Evolutionary conservation across 2,797 vertebrate genomes (phyloP).

Genomic region (Xyrichtys novacula): DNA sequence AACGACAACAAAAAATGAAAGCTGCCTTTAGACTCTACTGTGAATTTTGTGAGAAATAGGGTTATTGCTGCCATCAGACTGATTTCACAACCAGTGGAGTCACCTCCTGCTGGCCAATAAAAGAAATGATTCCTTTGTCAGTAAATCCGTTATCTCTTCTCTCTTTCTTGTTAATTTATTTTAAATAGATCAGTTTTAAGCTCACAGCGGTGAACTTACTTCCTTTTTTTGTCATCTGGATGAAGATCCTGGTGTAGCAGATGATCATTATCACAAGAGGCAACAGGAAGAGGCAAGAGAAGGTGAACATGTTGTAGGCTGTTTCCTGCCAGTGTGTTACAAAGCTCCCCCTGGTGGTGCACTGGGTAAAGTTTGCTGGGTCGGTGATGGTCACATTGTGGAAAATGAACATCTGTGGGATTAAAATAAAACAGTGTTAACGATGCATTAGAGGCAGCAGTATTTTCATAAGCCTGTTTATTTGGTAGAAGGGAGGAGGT

Average conservation of each 20-base stretch:
- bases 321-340: constrained; percentile 88
- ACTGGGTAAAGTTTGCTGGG: constrained; percentile 89
- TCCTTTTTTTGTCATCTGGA: constrained; percentile 84
- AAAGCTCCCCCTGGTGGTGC: constrained; percentile 89
- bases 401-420: constrained; percentile 87
- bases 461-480: fast-evolving
- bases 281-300: constrained; percentile 89
- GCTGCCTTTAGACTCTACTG: no score
- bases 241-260: constrained; percentile 88
- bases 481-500: neutral
- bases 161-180: no score
- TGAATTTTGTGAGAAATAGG: no score
- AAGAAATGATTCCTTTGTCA: no score
- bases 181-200: no score
- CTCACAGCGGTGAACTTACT: constrained; percentile 77
- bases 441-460: neutral
- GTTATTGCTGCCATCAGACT: no score
- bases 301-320: constrained; percentile 91
- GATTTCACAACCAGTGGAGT: no score
- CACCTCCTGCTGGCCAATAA: no score
- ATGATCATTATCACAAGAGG: constrained; percentile 89
- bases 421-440: neutral
- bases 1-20: no score
- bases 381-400: constrained; percentile 82
- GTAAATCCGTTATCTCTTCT: no score